phyloP scores from a whole-genome alignment of 2,797 vertebrate genomes.

The Antrozous pallidus region DNA sequence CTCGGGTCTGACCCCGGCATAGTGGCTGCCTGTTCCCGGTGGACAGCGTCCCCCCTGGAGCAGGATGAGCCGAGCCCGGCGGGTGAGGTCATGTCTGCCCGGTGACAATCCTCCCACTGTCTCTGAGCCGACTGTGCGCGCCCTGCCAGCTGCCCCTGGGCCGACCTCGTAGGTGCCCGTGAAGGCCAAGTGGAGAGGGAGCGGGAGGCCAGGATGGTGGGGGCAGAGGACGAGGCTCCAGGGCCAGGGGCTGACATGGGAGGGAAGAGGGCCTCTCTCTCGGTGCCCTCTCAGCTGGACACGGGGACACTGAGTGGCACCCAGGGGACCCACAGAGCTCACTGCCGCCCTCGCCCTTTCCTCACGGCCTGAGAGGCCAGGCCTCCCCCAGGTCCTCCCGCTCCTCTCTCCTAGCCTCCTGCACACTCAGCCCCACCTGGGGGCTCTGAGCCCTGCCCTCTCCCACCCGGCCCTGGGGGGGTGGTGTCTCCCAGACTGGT shows the following conservation, averaged over 20 bases:
- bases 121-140: not conserved
- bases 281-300: not conserved
- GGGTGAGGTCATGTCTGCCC: constrained; percentile 36
- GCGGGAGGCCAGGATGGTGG: not conserved
- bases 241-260: not conserved
- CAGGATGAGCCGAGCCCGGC: not conserved
- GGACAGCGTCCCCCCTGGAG: not conserved
- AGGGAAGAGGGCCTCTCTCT: not conserved
- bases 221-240: not conserved
- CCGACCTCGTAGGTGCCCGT: not conserved
- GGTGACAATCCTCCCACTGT: constrained; percentile 31
- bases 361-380: not conserved
- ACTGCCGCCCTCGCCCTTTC: not conserved
- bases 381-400: not conserved
- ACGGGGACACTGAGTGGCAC: not conserved
- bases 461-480: not conserved
- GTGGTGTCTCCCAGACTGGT: not conserved
- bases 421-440: not conserved
- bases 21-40: not conserved
- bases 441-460: not conserved
- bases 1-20: not conserved
- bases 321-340: not conserved
- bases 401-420: not conserved
- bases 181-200: not conserved
- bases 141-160: not conserved